Percentiles rank a stretch among this genome's conserved stretches.
phyloP scores from a whole-genome alignment of 2,113 vertebrate genomes.

The Rousettus leschenaultii region DNA sequence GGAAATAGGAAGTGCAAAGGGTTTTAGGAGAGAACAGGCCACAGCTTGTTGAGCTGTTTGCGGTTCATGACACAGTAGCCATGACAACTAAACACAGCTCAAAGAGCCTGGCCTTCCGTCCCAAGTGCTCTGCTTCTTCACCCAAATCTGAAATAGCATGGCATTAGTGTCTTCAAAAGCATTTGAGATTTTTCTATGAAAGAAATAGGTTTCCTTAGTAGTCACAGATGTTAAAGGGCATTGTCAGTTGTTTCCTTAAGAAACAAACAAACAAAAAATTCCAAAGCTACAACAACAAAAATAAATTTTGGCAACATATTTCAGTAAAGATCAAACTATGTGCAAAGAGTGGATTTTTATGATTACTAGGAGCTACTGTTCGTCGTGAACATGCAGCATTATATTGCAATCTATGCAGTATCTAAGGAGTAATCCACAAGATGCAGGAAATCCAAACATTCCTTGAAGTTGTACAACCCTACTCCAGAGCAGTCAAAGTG shows the following conservation, averaged over 20 bases:
- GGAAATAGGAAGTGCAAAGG: slow-evolving; percentile 56
- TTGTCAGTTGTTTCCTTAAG: slow-evolving; percentile 56
- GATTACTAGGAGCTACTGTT: slow-evolving; percentile 79
- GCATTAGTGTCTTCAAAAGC: slow-evolving; percentile 80
- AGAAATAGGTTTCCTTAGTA: slow-evolving; percentile 65
- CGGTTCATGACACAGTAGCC: slow-evolving; percentile 59
- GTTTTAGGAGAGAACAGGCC: background rate
- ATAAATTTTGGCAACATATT: slow-evolving; percentile 80
- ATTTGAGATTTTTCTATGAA: slow-evolving; percentile 57
- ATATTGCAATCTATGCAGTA: slow-evolving; percentile 80
- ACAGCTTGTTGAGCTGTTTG: background rate
- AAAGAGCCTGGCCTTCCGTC: slow-evolving; percentile 40
- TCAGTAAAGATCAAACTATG: slow-evolving; percentile 74
- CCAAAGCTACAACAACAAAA: slow-evolving; percentile 69
- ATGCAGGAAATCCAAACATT: slow-evolving; percentile 86
- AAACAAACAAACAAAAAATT: slow-evolving; percentile 44
- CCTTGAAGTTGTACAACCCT: slow-evolving; percentile 85
- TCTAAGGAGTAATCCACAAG: slow-evolving; percentile 75
- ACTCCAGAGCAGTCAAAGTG: slow-evolving; percentile 90
- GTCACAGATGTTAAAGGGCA: slow-evolving; percentile 74
- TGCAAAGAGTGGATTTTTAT: slow-evolving; percentile 78
- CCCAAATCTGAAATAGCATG: slow-evolving; percentile 67
- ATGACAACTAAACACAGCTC: slow-evolving; percentile 61
- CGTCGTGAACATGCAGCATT: slow-evolving; percentile 75
- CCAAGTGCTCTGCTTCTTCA: slow-evolving; percentile 42